These are phyloP conservation scores for Laodelphax striatellus DNA, from an alignment of 1,140 invertebrate species.

Conservation along the genomic window DNA sequence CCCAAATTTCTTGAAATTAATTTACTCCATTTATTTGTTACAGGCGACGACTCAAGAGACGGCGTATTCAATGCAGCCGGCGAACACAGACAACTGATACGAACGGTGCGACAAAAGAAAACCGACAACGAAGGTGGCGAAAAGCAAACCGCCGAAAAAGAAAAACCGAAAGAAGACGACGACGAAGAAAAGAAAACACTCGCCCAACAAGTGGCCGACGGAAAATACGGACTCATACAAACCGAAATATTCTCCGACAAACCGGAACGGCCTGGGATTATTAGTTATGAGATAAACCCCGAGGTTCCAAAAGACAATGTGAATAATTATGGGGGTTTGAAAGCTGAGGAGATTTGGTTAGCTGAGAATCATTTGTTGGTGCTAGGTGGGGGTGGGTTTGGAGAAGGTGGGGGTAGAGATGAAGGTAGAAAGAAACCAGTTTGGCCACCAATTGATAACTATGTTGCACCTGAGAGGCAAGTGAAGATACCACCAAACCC, in stretches of 20 bases:
- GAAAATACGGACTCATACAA: constrained; percentile 79
- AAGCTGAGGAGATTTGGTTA: constrained; percentile 77
- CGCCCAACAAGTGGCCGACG: constrained; percentile 73
- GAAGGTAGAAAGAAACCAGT: constrained; percentile 51
- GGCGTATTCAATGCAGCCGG: no score
- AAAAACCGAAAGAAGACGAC: constrained; percentile 27
- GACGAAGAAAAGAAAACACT: constrained; percentile 71
- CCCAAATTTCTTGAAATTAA: no score
- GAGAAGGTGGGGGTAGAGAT: constrained; percentile 44
- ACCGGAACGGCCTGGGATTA: constrained; percentile 59
- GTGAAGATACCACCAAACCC: constrained; percentile 62
- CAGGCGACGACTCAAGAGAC: no score
- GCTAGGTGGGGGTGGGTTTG: constrained; percentile 55
- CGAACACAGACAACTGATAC: not conserved
- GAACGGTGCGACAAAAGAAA: not conserved
- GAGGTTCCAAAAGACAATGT: constrained; percentile 67
- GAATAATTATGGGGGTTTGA: constrained; percentile 65
- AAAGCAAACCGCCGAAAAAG: constrained; percentile 3
- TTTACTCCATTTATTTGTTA: no score
- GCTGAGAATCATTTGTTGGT: constrained; percentile 79
- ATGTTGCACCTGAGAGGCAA: constrained; percentile 62
- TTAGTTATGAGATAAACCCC: constrained; percentile 64
- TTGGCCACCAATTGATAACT: constrained; percentile 73
- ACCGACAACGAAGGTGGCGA: not conserved
- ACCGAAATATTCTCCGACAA: constrained; percentile 60